Percentiles rank a stretch among this genome's conserved stretches.
Conservation (phyloP, 2,797 vertebrate species). For the Pantherophis alleghaniensis region DNA sequence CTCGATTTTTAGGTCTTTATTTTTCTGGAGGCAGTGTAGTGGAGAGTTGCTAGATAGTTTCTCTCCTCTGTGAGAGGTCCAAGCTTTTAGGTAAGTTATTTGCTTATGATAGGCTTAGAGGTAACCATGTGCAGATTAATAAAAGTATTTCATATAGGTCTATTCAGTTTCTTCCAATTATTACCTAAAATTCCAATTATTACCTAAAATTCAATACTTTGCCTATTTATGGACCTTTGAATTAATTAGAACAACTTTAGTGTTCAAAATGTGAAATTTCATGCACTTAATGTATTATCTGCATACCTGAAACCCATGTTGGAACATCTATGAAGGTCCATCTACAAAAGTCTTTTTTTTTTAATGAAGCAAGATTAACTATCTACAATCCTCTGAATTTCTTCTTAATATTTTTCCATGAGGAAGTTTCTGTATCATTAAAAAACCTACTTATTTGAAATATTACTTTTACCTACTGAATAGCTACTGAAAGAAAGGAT, state of each 20-base stretch:
- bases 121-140: background rate
- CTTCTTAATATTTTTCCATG: conserved; percentile 16
- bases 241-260: background rate
- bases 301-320: background rate
- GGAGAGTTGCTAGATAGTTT: background rate
- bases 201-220: background rate
- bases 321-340: background rate
- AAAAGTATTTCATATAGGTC: background rate
- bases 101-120: background rate
- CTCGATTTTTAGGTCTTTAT: background rate
- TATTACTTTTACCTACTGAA: conserved; percentile 46
- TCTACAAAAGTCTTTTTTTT: background rate
- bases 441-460: conserved; percentile 43
- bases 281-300: conserved; percentile 20
- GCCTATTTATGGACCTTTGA: background rate
- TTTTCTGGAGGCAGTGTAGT: background rate
- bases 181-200: background rate
- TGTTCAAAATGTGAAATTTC: conserved; percentile 25
- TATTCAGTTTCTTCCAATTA: background rate
- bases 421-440: conserved; percentile 41
- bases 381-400: conserved; percentile 14
- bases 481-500: conserved; percentile 27
- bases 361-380: conserved; percentile 1
- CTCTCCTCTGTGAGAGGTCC: background rate
- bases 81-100: background rate